Conservation (phyloP, 2,888 invertebrate genomes). For the Andrena praecox region DNA sequence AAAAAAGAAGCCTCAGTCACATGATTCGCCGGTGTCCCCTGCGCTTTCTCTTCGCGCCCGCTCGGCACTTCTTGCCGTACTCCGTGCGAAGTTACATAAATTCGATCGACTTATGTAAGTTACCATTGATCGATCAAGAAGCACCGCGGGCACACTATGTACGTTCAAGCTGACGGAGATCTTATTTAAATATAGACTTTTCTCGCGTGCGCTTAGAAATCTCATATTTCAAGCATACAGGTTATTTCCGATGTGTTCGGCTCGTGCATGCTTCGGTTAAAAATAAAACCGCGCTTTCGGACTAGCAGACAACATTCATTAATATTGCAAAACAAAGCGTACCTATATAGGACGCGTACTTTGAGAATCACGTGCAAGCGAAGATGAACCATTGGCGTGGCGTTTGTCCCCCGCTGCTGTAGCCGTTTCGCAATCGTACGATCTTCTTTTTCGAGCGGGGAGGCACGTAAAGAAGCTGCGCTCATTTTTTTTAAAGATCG, state of each 20-base stretch:
- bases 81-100: not conserved
- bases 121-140: conserved; percentile 14
- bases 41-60: not conserved
- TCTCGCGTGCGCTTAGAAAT: not conserved
- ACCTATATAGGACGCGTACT: too few species aligned
- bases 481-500: conserved; percentile 11
- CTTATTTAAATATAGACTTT: not conserved
- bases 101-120: conserved; percentile 5
- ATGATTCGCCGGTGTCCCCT: not conserved
- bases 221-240: not conserved
- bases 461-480: not conserved
- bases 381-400: not conserved
- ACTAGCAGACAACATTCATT: too few species aligned
- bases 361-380: too few species aligned
- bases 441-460: not conserved
- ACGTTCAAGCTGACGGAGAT: not conserved
- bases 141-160: not conserved
- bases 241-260: not conserved
- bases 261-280: too few species aligned
- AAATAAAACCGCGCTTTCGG: too few species aligned
- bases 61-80: not conserved
- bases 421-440: not conserved
- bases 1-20: conserved; percentile 37
- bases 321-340: too few species aligned
- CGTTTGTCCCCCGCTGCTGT: not conserved